These are phyloP conservation scores for Bombus turneri DNA, from an alignment of 1,140 invertebrate genomes.

Conservation along the genomic window DNA sequence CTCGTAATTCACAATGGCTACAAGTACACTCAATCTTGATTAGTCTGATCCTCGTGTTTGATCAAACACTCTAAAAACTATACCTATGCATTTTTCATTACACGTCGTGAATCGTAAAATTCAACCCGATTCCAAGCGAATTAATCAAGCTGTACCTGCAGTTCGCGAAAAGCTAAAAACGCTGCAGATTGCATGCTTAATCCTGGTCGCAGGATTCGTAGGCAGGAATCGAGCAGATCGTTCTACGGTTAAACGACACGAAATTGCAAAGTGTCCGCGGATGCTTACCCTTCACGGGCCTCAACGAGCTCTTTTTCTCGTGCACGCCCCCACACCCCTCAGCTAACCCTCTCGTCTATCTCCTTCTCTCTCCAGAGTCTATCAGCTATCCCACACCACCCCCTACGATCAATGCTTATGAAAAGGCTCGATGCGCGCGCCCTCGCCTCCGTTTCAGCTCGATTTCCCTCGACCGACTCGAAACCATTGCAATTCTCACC, in stretches of 20 bases:
- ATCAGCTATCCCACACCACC: slow-evolving; percentile 59
- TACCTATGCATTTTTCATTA: too few species aligned
- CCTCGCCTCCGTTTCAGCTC: slow-evolving; percentile 66
- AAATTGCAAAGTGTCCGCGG: slow-evolving; percentile 23
- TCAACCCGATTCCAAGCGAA: too few species aligned
- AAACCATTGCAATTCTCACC: slow-evolving; percentile 6
- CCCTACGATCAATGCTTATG: slow-evolving; percentile 80
- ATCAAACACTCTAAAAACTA: too few species aligned
- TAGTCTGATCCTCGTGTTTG: too few species aligned
- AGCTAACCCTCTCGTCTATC: slow-evolving; percentile 61
- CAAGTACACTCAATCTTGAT: too few species aligned
- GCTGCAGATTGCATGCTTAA: background rate
- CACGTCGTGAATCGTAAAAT: too few species aligned
- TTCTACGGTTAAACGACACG: slow-evolving; percentile 28
- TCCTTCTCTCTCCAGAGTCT: slow-evolving; percentile 60
- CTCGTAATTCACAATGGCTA: too few species aligned
- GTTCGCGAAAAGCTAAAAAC: background rate
- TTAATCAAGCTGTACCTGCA: too few species aligned
- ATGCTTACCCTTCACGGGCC: slow-evolving; percentile 56
- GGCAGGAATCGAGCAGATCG: slow-evolving; percentile 14
- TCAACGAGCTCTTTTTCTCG: slow-evolving; percentile 55
- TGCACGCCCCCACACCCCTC: slow-evolving; percentile 29
- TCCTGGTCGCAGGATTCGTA: background rate
- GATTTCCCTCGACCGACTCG: slow-evolving; percentile 26
- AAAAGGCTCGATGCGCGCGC: slow-evolving; percentile 78